Evolutionary conservation across 2,888 invertebrate genomes (phyloP), one percentile per base, ranked within the genome.

Genomic region (Acronicta alni): DNA sequence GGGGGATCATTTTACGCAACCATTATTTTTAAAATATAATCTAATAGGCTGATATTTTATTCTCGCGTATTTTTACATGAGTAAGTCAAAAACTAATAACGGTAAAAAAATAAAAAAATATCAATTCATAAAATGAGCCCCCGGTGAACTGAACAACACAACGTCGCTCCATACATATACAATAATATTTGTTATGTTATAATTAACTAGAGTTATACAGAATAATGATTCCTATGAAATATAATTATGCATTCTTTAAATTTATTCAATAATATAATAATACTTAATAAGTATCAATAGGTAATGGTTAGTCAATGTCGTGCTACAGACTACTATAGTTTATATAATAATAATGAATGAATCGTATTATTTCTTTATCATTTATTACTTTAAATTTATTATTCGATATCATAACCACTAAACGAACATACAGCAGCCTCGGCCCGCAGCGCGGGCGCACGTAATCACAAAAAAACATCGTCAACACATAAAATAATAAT

Each of bases 201-300:
- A 94, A 90, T 94, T 94, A 94, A 94, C 94, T 94, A 94, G 92
- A 93, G 93, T 94, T 94, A 94, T 94, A 94, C 93, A 92, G 94
- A 94, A 94, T 94, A 94, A 94, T 94, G 93, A 94, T 94, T 91
- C 94, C 94, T 94, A 94, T 94, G 94, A 94, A 94, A 94, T 94
- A 94, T 94, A 94, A 94, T 94, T 94, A 94, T 94, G 93, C 93
- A 92, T 93, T 93, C 87, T 93, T 94, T 94, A 91, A 92, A 93
- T 94, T 94, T 93, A 93, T 94, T 93, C 89, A 93, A 93, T 94
- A 92, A 87, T 90, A 93, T 91, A 90, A 93, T 94, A 94, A 93
- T 94, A 94, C 94, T 94, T 93, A 93, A 90, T 93, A 94, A 93
- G 93, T 94, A 94, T 92, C 90, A 91, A 91, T 93, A 93, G 91